phyloP scores from a whole-genome alignment of 2,797 vertebrate genomes.

The Smutsia temminckii region DNA sequence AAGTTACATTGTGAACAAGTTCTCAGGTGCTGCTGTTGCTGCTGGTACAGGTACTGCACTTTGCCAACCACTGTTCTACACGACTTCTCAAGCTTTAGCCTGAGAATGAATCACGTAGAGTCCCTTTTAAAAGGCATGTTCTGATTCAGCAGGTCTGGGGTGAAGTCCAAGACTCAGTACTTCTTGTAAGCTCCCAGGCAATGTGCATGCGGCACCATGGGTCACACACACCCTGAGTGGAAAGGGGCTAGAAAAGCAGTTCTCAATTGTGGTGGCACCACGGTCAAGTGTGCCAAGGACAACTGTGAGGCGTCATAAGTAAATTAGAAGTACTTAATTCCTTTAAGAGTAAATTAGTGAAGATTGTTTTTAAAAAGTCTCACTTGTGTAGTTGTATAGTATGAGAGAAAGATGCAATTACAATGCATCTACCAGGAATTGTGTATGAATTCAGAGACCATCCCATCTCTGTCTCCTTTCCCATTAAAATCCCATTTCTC shows the following conservation, averaged over 20 bases:
- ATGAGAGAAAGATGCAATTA: background rate
- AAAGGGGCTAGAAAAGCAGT: background rate
- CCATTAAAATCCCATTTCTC: slow-evolving; percentile 52
- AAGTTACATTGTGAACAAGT: background rate
- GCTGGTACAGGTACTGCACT: background rate
- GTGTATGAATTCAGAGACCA: background rate
- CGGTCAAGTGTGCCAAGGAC: background rate
- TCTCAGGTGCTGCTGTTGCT: background rate
- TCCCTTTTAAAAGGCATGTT: background rate
- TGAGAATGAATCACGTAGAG: background rate
- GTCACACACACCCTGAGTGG: background rate
- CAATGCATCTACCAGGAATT: background rate
- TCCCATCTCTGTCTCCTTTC: background rate
- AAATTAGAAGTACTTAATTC: background rate
- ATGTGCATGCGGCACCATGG: background rate
- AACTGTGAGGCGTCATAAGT: background rate
- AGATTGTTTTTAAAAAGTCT: background rate
- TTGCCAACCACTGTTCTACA: background rate
- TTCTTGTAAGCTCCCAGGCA: background rate
- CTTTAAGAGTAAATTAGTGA: background rate
- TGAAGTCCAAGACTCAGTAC: background rate
- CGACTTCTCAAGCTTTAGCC: background rate
- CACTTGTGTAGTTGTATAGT: background rate
- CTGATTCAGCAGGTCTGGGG: background rate
- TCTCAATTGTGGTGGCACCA: background rate